A percentile compares a stretch with the other conserved stretches of the same genome.
Evolutionary conservation across 2,113 vertebrate genomes (phyloP).

Genomic region (Tauraco erythrolophus): DNA sequence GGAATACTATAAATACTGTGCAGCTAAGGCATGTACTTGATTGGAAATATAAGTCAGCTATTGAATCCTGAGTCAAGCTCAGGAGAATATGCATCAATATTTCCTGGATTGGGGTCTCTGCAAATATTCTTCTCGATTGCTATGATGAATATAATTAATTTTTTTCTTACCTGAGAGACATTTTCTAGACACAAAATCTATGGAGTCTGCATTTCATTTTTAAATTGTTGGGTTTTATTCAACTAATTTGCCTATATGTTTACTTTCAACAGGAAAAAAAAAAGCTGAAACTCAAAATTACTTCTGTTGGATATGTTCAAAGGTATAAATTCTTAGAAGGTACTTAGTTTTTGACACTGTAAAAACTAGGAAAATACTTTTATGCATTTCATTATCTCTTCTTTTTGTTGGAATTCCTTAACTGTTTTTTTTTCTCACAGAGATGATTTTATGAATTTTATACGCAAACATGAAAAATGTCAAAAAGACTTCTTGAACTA

Average conservation of each 20-base stretch:
- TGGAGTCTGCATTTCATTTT: background rate
- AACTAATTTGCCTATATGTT: background rate
- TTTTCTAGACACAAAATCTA: background rate
- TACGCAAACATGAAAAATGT: background rate
- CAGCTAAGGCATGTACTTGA: background rate
- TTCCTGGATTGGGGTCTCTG: background rate
- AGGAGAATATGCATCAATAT: fast-evolving
- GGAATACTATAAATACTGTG: background rate
- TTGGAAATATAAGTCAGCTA: background rate
- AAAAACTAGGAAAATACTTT: background rate
- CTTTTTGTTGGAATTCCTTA: background rate
- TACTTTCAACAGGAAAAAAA: background rate
- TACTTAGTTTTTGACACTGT: background rate
- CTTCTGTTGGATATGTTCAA: background rate
- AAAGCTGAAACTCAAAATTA: background rate
- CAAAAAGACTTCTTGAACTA: background rate
- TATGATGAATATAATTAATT: background rate
- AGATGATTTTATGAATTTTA: background rate
- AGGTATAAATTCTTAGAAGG: background rate
- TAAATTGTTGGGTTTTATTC: background rate
- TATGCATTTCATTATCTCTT: background rate
- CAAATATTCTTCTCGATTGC: background rate
- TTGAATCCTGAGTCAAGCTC: background rate
- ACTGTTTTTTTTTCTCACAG: background rate
- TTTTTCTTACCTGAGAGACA: background rate